Percentiles rank a stretch among this genome's conserved stretches.
These are phyloP conservation scores for Pteruthius melanotis DNA, from an alignment of 2,113 vertebrate species.

Conservation along the genomic window DNA sequence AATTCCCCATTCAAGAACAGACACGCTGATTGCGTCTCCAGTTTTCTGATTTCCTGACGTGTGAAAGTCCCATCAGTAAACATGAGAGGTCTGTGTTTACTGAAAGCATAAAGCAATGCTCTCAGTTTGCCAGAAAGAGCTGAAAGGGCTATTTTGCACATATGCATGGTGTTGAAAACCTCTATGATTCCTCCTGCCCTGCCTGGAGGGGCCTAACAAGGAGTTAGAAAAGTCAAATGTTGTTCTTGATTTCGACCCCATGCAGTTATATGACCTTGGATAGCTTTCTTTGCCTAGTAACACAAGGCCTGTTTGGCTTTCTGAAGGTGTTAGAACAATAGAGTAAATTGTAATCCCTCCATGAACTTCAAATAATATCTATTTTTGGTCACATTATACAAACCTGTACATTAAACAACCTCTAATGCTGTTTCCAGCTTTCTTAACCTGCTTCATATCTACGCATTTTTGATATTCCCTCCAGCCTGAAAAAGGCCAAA, in stretches of 20 bases:
- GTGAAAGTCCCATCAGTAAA: constrained; percentile 16
- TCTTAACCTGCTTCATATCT: background rate
- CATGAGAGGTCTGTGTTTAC: background rate
- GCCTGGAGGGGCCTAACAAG: background rate
- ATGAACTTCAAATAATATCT: background rate
- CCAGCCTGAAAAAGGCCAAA: background rate
- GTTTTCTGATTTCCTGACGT: constrained; percentile 6
- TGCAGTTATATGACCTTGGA: background rate
- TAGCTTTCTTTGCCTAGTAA: background rate
- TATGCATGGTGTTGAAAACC: background rate
- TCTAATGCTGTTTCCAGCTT: background rate
- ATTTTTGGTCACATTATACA: background rate
- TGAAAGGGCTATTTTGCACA: background rate
- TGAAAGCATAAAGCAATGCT: background rate
- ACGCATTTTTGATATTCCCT: background rate
- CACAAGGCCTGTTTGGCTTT: background rate
- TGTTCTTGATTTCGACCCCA: background rate
- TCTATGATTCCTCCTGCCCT: background rate
- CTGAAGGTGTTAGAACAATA: background rate
- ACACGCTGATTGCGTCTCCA: background rate
- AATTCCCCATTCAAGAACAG: constrained; percentile 61
- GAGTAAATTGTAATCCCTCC: background rate
- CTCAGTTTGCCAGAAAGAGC: background rate
- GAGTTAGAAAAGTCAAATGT: background rate
- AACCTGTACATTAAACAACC: background rate